These are phyloP conservation scores for Erythrocercus mccallii DNA, from an alignment of 2,113 vertebrate species.

Conservation along the genomic window DNA sequence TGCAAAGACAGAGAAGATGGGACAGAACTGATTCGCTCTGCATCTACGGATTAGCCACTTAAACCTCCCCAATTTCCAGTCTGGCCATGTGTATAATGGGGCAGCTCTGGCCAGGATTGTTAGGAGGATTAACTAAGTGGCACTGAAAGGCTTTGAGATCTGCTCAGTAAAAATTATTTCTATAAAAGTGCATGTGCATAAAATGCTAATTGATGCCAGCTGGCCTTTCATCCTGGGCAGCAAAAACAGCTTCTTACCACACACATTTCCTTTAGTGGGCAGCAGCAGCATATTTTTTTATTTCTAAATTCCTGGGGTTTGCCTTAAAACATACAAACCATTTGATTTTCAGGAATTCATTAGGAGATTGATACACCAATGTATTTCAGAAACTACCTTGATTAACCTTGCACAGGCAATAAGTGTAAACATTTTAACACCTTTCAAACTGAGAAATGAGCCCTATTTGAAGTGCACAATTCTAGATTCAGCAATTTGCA, in stretches of 20 bases:
- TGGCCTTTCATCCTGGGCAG: background rate
- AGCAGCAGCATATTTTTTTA: background rate
- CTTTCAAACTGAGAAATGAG: background rate
- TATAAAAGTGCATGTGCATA: background rate
- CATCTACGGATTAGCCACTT: background rate
- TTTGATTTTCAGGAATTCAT: background rate
- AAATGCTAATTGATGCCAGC: slow-evolving; percentile 26
- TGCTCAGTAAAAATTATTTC: slow-evolving; percentile 20
- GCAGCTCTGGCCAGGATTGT: background rate
- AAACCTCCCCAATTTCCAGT: background rate
- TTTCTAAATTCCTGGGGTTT: background rate
- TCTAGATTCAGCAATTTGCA: background rate
- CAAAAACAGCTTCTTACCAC: background rate
- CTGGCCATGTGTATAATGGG: background rate
- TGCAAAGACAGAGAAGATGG: background rate
- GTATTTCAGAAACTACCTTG: background rate
- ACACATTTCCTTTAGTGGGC: background rate
- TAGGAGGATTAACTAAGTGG: background rate
- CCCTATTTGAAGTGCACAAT: background rate
- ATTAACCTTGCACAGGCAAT: background rate
- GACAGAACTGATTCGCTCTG: background rate
- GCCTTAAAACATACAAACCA: background rate
- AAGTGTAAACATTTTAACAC: background rate
- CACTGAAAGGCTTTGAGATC: background rate
- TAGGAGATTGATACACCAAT: background rate